Conservation (phyloP, 2,113 vertebrate genomes). For the Onychostruthus taczanowskii region DNA sequence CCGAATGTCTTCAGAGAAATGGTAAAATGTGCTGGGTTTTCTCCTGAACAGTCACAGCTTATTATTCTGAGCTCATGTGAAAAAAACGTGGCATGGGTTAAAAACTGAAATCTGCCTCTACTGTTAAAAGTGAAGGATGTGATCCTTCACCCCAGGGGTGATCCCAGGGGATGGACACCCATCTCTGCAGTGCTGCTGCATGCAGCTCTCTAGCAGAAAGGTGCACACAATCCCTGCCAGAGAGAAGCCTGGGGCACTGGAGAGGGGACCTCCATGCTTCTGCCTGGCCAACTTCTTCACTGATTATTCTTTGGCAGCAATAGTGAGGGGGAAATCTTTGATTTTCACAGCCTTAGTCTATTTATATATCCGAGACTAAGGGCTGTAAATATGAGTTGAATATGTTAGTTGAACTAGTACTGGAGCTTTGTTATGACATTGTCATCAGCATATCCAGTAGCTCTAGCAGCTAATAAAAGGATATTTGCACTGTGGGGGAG, state of each 20-base stretch:
- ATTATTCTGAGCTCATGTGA: neutral
- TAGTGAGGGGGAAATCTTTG: neutral
- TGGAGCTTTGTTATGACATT: neutral
- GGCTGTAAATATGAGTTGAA: neutral
- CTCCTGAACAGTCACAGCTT: neutral
- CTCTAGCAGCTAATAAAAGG: neutral
- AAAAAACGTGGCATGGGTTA: neutral
- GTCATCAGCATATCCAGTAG: neutral
- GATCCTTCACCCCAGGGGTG: neutral
- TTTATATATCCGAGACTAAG: neutral
- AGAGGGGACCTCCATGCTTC: neutral
- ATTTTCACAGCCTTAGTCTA: neutral
- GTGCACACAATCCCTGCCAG: accelerated
- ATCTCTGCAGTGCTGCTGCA: neutral
- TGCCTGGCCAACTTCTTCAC: neutral
- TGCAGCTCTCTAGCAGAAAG: neutral
- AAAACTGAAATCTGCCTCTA: neutral
- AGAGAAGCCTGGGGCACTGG: accelerated
- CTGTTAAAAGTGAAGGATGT: neutral
- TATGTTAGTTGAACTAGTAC: neutral
- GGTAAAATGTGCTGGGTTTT: neutral
- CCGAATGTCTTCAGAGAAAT: neutral
- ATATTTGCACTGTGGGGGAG: neutral
- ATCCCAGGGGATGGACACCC: accelerated
- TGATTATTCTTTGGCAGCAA: neutral